Evolutionary conservation across 2,113 vertebrate genomes (phyloP), one percentile per base, ranked within the genome.

Genomic region (Rhadina sibilatrix): DNA sequence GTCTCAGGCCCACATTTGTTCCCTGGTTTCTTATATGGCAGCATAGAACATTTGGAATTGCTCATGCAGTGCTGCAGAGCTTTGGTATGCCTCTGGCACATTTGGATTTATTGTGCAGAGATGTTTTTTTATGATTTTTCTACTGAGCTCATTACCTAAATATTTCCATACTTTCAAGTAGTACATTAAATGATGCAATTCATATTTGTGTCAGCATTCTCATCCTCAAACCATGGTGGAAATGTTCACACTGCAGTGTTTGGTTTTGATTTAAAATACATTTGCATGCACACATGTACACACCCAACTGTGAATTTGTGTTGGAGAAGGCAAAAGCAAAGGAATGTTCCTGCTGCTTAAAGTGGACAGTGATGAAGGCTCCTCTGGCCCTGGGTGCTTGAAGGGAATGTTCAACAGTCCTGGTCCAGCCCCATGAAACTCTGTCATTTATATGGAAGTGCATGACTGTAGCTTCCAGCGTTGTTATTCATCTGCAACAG

Each of bases 261-360:
- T 92, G 37, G 3, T 65, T 95, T 93, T 92, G 71, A 90, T 87
- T 93, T 88, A 82, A 94, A 91, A 72, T 57, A 56, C 23, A 54
- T 94, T 93, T 95, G 35, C 89, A 53, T 86, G 20, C 66, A 54
- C 14, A 6, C 23, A 33, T 49, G 46, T 37, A 74, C 56, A 91
- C 81, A 57, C 83, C 83, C 83, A 66, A 8, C 9, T 47, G 44
- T 70, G n/a, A 60, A 53, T 71, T 89, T 89, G 49, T 76, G 31
- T 68, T 68, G 61, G 46, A 82, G 70, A 76, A 90, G 47, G 60
- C 17, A 60, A 84, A 89, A 81, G 40, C 57, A 89, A 71, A 95
- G 77, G 56, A 79, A 54, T 71, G 15, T 75, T 12, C 24, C 60
- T 90, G 68, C 47, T 79, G 15, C 54, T 72, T 83, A 10, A 70